Conservation (phyloP, 1,140 invertebrate genomes). For the Sinella curviseta region DNA sequence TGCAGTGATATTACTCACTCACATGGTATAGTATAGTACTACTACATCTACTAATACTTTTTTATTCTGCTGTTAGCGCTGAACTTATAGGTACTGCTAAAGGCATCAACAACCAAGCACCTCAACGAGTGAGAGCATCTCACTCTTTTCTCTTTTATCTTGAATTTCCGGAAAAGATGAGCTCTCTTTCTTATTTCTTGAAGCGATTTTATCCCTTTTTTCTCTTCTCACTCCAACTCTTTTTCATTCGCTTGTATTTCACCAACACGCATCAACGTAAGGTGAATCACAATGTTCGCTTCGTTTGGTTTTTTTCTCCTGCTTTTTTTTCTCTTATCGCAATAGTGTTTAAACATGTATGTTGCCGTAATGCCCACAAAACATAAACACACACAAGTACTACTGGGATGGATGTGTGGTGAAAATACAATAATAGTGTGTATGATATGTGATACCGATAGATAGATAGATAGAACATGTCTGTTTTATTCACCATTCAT, state of each 20-base stretch:
- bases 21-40: not conserved
- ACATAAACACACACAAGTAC: too few species aligned
- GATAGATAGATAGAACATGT: too few species aligned
- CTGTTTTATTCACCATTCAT: too few species aligned
- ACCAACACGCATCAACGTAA: not conserved
- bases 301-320: not conserved
- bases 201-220: conserved; percentile 6
- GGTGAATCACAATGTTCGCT: not conserved
- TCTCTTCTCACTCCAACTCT: not conserved
- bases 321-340: not conserved
- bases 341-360: not conserved
- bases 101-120: not conserved
- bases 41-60: too few species aligned
- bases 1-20: not conserved
- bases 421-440: too few species aligned
- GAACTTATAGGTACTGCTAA: not conserved
- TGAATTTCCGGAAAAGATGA: conserved; percentile 26
- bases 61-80: too few species aligned
- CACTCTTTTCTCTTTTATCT: conserved; percentile 14
- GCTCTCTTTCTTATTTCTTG: conserved; percentile 22
- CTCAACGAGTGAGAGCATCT: not conserved
- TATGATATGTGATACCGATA: too few species aligned
- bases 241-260: not conserved
- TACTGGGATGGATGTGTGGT: too few species aligned
- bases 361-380: too few species aligned